Evolutionary conservation across 2,888 invertebrate genomes (phyloP), one percentile per base, ranked within the genome.

Genomic region (Drosophila fungiperda): DNA sequence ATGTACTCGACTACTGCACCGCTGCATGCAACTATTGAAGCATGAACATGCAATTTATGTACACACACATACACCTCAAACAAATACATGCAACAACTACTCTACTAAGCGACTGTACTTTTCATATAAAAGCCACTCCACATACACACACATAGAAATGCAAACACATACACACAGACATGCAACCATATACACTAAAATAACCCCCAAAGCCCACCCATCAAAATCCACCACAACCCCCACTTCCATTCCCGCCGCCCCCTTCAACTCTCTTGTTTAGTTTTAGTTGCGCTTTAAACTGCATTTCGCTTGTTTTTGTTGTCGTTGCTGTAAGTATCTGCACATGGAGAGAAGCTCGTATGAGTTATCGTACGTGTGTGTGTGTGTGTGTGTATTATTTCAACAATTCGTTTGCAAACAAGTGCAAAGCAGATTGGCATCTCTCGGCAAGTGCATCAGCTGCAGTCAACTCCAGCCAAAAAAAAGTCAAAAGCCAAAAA

Each of bases 1-100:
- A 26, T 67, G 61, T 69, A 40, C 26, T 38, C n/a, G 36, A 70
- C 55, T 57, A 71, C 53, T 61, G 64, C 68, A 64, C 61, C 72
- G 69, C 71, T 86, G 76, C 84, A 82, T 86, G 87, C 87, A 87
- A 83, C 87, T 89, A 86, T 86, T 86, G 87, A 86, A 76, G 86
- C 86, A 86, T 86, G 89, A 87, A 88, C 89, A 88, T 83, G 83
- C 85, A 88, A 86, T 88, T 88, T 86, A 86, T 86, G 81, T 85
- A 77, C 69, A 61, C 55, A 67, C 68, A 66, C 50, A 70, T 54
- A 76, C 29, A 67, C 32, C 48, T 57, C 23, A 68, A 15, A 48
- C 48, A 55, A 35, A 62, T 20, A 20, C 17, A 23, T 81, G 85
- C 83, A 83, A 82, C 83, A 81, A 81, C 81, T 79, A 61, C 85